Evolutionary conservation across 64 coral and sea anemone genomes (phyloP), one percentile per base, ranked within the genome.

Genomic region (Dendrophyllia cribrosa): DNA sequence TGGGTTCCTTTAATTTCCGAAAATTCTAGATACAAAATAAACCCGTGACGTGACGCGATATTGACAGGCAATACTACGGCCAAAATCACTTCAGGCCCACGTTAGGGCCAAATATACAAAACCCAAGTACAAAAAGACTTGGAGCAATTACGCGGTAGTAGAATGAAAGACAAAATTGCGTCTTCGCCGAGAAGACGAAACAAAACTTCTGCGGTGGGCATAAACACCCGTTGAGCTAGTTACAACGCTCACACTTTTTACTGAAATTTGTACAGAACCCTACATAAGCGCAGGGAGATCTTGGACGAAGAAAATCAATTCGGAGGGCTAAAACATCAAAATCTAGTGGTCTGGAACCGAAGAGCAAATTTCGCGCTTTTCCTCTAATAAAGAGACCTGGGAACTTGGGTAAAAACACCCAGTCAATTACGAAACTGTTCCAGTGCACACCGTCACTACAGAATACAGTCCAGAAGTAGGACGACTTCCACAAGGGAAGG

Each of bases 401-500:
- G 50, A 87, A 87, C 62, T 86, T 86, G 62, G 63, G 59, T 48
- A 86, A 67, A 86, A 24, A 86, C 25, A 53, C 77, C 53, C 77
- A 80, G n/a, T 80, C 77, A n/a, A 58, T 2, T 16, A 85, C 60
- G 21, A 85, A 85, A n/a, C 15, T 47, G 21, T 65, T 85, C 10
- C 81, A 85, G 13, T 85, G 81, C 15, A n/a, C 51, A 46, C 59
- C 6, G n/a, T 83, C 79, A 43, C 0, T 44, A 11, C 79, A 65
- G 7, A 83, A 56, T 1, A 83, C 17, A 25, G 79, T 83, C 79
- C 55, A 83, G 45, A 83, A 83, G 63, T 17, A 83, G 3, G 58
- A 65, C 10, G 79, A 83, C 21, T 83, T 83, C 79, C 59, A 83
- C 43, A 61, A 81, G 6, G 56, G 59, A 9, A 83, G 4, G 17